Conservation (phyloP, 1,140 invertebrate species). For the Pollicipes pollicipes region DNA sequence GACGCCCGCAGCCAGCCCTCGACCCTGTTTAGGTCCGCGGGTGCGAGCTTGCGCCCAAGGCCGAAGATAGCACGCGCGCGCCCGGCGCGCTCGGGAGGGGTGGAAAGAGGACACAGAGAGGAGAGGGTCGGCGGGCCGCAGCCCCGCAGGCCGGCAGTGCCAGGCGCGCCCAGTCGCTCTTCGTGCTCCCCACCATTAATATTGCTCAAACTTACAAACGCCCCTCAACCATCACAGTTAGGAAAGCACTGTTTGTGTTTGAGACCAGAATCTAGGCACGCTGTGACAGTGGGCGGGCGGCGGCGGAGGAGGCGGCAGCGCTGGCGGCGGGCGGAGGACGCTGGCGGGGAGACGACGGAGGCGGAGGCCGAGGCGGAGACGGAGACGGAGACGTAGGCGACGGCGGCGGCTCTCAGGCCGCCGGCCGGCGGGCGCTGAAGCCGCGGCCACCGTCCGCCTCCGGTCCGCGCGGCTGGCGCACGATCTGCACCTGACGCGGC, state of each 20-base stretch:
- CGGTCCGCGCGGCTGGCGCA: not conserved
- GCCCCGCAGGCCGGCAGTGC: no score
- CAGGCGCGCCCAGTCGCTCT: not conserved
- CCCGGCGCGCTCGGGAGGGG: no score
- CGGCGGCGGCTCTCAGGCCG: no score
- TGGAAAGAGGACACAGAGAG: not conserved
- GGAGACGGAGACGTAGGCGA: not conserved
- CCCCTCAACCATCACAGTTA: not conserved
- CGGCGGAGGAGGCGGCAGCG: not conserved
- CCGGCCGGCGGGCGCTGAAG: not conserved
- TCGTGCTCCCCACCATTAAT: not conserved
- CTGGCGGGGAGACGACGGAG: not conserved
- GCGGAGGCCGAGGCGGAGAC: not conserved
- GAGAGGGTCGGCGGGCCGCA: no score
- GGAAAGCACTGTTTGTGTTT: constrained; percentile 5
- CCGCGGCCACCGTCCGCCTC: not conserved
- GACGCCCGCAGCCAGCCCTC: no score
- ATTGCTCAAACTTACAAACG: constrained; percentile 2
- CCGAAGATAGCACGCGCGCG: no score
- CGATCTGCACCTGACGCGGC: not conserved
- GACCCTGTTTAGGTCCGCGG: no score
- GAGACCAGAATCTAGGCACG: not conserved
- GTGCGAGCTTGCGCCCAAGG: no score
- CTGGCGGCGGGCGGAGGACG: not conserved
- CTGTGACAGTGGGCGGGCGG: not conserved